These are phyloP conservation scores for Lepeophtheirus salmonis DNA, from an alignment of 1,140 invertebrate genomes.

Conservation along the genomic window DNA sequence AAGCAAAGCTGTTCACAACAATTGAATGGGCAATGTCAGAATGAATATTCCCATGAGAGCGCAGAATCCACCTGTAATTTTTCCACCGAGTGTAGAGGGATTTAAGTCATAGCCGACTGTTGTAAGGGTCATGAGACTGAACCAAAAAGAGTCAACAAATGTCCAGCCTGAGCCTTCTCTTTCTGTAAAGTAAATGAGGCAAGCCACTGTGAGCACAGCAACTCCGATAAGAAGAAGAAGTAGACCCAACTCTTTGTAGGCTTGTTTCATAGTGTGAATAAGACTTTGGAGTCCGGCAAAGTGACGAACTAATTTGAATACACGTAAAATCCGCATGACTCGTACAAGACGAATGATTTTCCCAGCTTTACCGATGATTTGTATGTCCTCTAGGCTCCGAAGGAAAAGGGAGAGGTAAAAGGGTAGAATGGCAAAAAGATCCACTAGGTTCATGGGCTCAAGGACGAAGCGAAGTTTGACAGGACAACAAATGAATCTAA, in stretches of 20 bases:
- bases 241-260: conserved; percentile 15
- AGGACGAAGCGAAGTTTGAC: background rate
- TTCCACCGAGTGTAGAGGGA: background rate
- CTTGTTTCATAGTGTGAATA: conserved; percentile 14
- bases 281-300: conserved; percentile 16
- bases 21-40: conserved; percentile 14
- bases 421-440: conserved; percentile 7
- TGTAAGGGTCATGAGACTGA: conserved; percentile 13
- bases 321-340: conserved; percentile 11
- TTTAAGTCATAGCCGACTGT: conserved; percentile 13
- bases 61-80: conserved; percentile 8
- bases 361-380: conserved; percentile 16
- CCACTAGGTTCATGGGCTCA: conserved; percentile 9
- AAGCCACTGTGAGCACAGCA: conserved; percentile 6
- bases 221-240: conserved; percentile 9
- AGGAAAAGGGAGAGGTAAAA: background rate
- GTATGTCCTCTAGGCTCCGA: background rate
- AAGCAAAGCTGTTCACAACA: conserved; percentile 16
- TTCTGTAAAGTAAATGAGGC: conserved; percentile 13
- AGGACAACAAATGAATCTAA: conserved; percentile 1
- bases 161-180: background rate
- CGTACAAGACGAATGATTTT: conserved; percentile 13
- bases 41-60: conserved; percentile 11
- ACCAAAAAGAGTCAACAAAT: conserved; percentile 15
- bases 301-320: conserved; percentile 16